A percentile compares a stretch with the other conserved stretches of the same genome.
These are phyloP conservation scores for Microplitis manilae DNA, from an alignment of 2,888 invertebrate species.

Conservation along the genomic window DNA sequence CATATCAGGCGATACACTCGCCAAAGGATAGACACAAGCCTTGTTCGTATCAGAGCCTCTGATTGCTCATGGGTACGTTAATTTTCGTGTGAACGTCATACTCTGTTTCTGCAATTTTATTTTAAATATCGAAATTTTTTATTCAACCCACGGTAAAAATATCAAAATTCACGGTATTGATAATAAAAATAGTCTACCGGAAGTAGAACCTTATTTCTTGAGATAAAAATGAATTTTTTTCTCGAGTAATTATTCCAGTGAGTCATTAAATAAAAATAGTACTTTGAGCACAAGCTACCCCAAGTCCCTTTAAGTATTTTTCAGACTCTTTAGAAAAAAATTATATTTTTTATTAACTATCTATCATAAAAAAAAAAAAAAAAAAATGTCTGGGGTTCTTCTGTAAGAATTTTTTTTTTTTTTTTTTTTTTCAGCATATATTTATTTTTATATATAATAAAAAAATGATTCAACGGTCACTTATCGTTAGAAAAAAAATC, in stretches of 20 bases:
- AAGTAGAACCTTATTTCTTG: no score
- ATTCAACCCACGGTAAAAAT: no score
- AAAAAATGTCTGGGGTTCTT: neutral
- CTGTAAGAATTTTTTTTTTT: neutral
- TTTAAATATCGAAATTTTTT: no score
- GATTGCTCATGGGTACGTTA: neutral
- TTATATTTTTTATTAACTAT: neutral
- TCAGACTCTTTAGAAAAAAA: neutral
- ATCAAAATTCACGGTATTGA: no score
- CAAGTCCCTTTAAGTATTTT: neutral
- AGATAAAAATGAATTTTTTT: no score
- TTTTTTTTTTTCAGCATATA: neutral
- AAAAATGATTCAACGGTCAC: constrained; percentile 19
- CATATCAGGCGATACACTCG: neutral
- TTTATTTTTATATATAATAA: neutral
- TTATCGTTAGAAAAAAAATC: constrained; percentile 24
- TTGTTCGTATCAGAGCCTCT: neutral
- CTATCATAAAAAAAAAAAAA: neutral
- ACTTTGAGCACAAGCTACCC: no score
- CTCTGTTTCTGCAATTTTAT: neutral
- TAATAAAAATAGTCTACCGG: no score
- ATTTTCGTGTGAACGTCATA: constrained; percentile 1
- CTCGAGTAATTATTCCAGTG: no score
- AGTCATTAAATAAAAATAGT: no score
- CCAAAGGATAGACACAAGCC: constrained; percentile 15